Conservation (phyloP, 2,113 vertebrate species). For the Panthera leo region DNA sequence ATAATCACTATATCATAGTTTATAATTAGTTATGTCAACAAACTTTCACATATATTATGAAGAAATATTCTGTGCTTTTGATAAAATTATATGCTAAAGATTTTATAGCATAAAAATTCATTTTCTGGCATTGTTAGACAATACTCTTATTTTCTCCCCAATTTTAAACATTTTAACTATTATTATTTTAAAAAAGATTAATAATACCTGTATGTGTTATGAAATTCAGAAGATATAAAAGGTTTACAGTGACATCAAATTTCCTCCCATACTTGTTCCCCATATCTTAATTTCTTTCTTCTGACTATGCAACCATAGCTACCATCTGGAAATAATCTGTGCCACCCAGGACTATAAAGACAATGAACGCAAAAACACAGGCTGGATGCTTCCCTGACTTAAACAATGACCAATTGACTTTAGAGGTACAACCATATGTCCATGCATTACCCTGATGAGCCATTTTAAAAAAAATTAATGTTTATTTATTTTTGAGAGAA, state of each 20-base stretch:
- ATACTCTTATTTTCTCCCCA: not conserved
- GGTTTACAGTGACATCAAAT: not conserved
- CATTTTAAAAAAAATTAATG: too few species aligned
- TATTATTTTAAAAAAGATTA: not conserved
- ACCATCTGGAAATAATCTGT: not conserved
- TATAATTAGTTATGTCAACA: not conserved
- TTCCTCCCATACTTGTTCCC: not conserved
- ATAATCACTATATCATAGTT: not conserved
- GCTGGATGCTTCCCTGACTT: not conserved
- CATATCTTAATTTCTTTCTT: not conserved
- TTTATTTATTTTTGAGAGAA: too few species aligned
- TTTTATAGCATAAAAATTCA: not conserved
- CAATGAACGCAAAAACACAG: not conserved
- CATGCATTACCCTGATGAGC: not conserved
- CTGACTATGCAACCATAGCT: not conserved
- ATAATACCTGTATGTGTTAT: not conserved
- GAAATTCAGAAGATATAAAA: not conserved
- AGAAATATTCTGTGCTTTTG: not conserved
- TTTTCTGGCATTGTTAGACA: not conserved
- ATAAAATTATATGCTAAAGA: not conserved
- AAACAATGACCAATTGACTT: not conserved
- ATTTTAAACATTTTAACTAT: not conserved
- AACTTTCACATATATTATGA: not conserved
- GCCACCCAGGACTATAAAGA: not conserved
- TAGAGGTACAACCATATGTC: not conserved